phyloP scores from a whole-genome alignment of 2,888 invertebrate genomes.

The Pterostichus niger region DNA sequence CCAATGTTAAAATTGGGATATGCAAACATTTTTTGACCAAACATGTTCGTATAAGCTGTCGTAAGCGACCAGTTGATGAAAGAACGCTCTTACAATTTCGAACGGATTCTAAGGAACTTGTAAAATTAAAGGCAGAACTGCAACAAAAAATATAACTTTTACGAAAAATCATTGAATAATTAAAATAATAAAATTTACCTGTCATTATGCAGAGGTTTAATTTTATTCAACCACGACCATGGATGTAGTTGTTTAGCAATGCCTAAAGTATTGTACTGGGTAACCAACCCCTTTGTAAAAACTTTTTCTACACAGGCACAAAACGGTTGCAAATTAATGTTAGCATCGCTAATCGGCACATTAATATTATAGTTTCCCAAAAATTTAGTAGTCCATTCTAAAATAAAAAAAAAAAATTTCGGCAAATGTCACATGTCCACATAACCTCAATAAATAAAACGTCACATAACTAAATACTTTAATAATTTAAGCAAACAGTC shows the following conservation, averaged over 20 bases:
- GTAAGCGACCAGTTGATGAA: conserved; percentile 77
- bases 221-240: conserved; percentile 80
- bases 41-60: conserved; percentile 79
- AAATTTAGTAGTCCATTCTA: conserved; percentile 76
- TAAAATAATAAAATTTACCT: conserved; percentile 44
- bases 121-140: conserved; percentile 75
- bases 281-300: conserved; percentile 79
- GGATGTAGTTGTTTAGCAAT: conserved; percentile 77
- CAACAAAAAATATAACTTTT: conserved; percentile 68
- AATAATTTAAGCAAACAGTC: conserved; percentile 25
- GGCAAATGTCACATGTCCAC: conserved; percentile 40
- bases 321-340: conserved; percentile 77
- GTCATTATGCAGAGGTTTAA: conserved; percentile 73
- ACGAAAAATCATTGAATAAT: not conserved
- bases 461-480: conserved; percentile 35
- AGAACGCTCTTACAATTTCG: conserved; percentile 75
- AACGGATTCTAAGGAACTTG: conserved; percentile 77
- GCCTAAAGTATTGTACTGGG: conserved; percentile 75
- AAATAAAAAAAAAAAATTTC: conserved; percentile 68
- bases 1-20: conserved; percentile 78
- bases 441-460: conserved; percentile 61
- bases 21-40: conserved; percentile 79
- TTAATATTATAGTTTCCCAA: conserved; percentile 73
- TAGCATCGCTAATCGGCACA: conserved; percentile 76
- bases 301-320: conserved; percentile 80